Evolutionary conservation across 2,888 invertebrate genomes (phyloP), one percentile per base, ranked within the genome.

Genomic region (Volucella bombylans): DNA sequence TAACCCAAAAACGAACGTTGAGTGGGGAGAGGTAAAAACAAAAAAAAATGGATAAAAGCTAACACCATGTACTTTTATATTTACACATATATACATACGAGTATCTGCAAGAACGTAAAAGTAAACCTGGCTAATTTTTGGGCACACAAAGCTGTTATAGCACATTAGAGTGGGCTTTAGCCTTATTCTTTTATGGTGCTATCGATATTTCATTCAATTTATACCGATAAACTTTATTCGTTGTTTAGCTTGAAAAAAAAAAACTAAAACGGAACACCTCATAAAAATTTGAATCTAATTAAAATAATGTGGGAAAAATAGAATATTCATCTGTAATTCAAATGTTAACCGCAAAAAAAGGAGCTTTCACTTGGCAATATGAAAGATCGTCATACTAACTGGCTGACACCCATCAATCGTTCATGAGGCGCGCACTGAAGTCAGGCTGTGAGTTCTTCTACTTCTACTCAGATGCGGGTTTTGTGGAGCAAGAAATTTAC

Each of bases 1-100:
- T 79, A 82, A 82, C 79, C 82, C 68, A 73, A 59, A 82, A 79
- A 68, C 49, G 54, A 54, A 31, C 31, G 6, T 31, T 6, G 31
- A 6, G 6, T 31, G 41, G 11, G n/a, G n/a, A 38, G n/a, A 8
- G 38, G 38, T n/a, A 45, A 47, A 52, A 18, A 10, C 1, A 57
- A n/a, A 52, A 38, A 12, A 43, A 10, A 12, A 10, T 31, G 23
- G 11, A 50, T 31, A 62, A 52, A 43, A 49, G 6, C 23, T 61
- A 15, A 71, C 50, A 18, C 62, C n/a, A 65, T 12, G 12, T 23
- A 47, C n/a, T 12, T 52, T 73, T 68, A 55, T 41, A 14, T 50
- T 41, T 55, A 23, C 18, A 23, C 18, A 4, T 31, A 3, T 23
- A 23, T 23, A 31, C 31, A 6, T 1, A 6, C 6, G 6, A 6